A percentile compares a stretch with the other conserved stretches of the same genome.
phyloP scores from a whole-genome alignment of 2,888 invertebrate species.

The Plagodis dolabraria region DNA sequence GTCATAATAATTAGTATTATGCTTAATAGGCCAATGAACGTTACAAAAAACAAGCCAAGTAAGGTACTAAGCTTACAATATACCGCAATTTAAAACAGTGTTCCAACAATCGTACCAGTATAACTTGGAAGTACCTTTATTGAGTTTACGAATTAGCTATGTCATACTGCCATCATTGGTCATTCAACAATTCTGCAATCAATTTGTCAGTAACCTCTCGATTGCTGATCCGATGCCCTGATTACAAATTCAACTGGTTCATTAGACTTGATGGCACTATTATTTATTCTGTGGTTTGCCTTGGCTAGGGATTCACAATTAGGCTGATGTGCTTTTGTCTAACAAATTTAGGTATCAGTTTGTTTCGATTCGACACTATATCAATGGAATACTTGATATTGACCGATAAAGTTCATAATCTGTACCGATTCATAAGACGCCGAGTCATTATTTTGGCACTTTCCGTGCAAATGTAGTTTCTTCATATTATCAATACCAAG shows the following conservation, averaged over 20 bases:
- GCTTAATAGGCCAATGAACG: no score
- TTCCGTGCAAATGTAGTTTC: no score
- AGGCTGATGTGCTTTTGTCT: constrained; percentile 40
- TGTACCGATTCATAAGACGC: no score
- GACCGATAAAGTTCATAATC: no score
- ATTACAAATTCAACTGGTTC: constrained; percentile 32
- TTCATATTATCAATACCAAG: no score
- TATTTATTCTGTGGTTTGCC: not conserved
- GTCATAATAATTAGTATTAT: no score
- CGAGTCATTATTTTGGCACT: no score
- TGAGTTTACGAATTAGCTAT: constrained; percentile 16
- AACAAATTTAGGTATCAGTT: constrained; percentile 14
- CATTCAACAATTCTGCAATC: constrained; percentile 43
- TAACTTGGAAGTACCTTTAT: not conserved
- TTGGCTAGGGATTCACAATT: constrained; percentile 22
- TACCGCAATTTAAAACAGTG: no score
- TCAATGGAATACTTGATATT: not conserved
- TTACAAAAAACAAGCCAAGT: no score
- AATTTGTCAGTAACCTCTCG: constrained; percentile 37
- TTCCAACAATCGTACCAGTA: no score
- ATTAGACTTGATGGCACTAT: constrained; percentile 7
- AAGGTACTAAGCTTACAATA: no score
- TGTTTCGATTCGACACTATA: constrained; percentile 12
- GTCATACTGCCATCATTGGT: constrained; percentile 27
- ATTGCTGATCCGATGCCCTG: constrained; percentile 35